Percentiles rank a stretch among this genome's conserved stretches.
Conservation (phyloP, 2,113 vertebrate genomes). For the Puma concolor region DNA sequence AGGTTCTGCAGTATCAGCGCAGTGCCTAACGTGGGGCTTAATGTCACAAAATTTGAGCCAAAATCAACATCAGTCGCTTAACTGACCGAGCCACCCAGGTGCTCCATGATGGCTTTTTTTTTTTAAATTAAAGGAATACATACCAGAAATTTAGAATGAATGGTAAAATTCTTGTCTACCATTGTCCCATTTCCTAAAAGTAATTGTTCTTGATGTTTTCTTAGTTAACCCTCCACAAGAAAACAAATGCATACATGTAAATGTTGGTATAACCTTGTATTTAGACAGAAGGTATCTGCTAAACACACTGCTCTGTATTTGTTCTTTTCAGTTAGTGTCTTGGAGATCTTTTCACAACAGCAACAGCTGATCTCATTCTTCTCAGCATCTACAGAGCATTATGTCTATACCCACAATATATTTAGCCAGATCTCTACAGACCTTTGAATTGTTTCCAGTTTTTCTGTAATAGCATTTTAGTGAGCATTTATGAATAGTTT, state of each 20-base stretch:
- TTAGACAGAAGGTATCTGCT: neutral
- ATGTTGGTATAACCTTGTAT: neutral
- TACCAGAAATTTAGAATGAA: slow-evolving; percentile 39
- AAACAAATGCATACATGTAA: neutral
- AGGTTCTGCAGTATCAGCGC: too few relatives aligned
- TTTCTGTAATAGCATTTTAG: neutral
- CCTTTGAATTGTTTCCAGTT: neutral
- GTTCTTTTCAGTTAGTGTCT: neutral
- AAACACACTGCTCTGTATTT: neutral
- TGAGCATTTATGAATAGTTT: slow-evolving; percentile 12
- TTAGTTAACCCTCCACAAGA: neutral
- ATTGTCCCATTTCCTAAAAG: neutral
- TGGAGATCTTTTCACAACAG: neutral
- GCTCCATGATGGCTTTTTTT: too few relatives aligned
- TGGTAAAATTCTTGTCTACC: neutral
- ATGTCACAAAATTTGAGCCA: too few relatives aligned
- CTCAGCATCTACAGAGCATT: neutral
- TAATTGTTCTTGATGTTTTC: slow-evolving; percentile 20
- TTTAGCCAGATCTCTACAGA: neutral
- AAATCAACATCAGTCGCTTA: too few relatives aligned
- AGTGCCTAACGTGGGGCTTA: too few relatives aligned
- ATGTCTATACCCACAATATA: neutral
- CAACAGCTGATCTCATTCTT: neutral
- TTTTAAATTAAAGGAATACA: neutral
- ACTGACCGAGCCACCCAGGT: too few relatives aligned